These are phyloP conservation scores for Adrianichthys oophorus DNA, from an alignment of 2,797 vertebrate genomes.

Conservation along the genomic window DNA sequence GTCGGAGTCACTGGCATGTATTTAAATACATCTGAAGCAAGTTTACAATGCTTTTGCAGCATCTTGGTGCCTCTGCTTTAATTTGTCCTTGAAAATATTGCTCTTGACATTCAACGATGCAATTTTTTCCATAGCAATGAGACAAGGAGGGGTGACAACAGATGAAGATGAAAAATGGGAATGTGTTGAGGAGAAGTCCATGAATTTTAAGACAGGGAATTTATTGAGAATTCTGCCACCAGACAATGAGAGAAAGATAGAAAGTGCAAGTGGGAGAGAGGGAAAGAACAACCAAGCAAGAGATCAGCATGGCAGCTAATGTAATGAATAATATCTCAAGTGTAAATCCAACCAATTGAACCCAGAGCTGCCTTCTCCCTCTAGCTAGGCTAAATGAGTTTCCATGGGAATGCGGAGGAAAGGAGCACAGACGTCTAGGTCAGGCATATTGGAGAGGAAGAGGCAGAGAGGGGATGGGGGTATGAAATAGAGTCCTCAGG, in stretches of 20 bases:
- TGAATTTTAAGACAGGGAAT: constrained; percentile 79
- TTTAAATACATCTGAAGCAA: constrained; percentile 54
- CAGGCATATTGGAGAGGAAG: constrained; percentile 75
- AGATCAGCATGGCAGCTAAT: constrained; percentile 79
- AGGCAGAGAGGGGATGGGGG: constrained; percentile 64
- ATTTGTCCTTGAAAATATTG: constrained; percentile 73
- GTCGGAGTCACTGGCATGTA: constrained; percentile 42
- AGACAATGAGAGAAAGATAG: constrained; percentile 66
- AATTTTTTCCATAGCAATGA: constrained; percentile 65
- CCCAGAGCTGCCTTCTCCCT: constrained; percentile 72
- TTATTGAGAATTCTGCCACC: constrained; percentile 66
- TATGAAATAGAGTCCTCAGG: constrained; percentile 79
- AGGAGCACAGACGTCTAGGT: constrained; percentile 71
- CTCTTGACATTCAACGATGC: constrained; percentile 71
- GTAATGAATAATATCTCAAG: constrained; percentile 83
- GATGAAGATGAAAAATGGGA: constrained; percentile 62
- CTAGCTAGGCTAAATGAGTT: constrained; percentile 78
- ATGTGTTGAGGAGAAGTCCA: constrained; percentile 66
- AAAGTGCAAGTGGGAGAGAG: constrained; percentile 39
- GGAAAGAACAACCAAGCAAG: constrained; percentile 58
- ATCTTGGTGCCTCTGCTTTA: constrained; percentile 49
- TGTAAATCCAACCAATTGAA: constrained; percentile 81
- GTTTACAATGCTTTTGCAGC: constrained; percentile 54
- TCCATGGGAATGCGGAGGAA: constrained; percentile 80
- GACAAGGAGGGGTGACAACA: constrained; percentile 46